Evolutionary conservation across 92 coral and sea anemone species (phyloP).

Genomic region (Epizoanthus stellaris): DNA sequence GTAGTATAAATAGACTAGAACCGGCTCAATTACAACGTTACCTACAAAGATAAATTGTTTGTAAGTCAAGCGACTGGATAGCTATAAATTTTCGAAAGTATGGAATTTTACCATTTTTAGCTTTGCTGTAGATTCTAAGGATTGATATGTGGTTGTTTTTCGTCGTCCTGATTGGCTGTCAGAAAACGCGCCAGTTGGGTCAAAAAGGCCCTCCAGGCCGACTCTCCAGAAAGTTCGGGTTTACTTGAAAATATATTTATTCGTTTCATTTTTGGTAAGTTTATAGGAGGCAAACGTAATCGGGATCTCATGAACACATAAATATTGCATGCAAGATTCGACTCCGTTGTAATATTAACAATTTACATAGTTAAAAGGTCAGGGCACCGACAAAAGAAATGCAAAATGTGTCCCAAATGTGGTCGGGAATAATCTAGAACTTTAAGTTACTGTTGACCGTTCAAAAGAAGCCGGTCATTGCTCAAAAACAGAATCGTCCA

Average conservation of each 20-base stretch:
- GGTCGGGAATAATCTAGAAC: no score
- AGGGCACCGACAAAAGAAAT: neutral
- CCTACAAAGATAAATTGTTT: neutral
- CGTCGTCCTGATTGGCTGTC: neutral
- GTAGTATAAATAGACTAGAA: neutral
- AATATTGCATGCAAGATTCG: neutral
- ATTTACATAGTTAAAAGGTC: neutral
- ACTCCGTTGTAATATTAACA: neutral
- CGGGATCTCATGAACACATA: neutral
- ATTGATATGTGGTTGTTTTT: neutral
- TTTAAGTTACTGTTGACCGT: no score
- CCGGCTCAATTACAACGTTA: neutral
- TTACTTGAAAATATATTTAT: neutral
- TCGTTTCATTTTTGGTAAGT: slow-evolving; percentile 1
- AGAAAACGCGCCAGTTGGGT: neutral
- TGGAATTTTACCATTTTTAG: slow-evolving; percentile 2
- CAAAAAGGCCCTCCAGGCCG: neutral
- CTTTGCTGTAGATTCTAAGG: neutral
- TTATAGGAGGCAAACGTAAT: neutral
- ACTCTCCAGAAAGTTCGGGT: slow-evolving; percentile 20
- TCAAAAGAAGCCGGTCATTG: no score
- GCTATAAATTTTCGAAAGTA: no score
- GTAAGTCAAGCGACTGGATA: no score
- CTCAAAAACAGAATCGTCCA: no score
- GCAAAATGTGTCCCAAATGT: neutral